These are phyloP conservation scores for Pilophorus perplexus DNA, from an alignment of 2,888 invertebrate genomes.

Conservation along the genomic window DNA sequence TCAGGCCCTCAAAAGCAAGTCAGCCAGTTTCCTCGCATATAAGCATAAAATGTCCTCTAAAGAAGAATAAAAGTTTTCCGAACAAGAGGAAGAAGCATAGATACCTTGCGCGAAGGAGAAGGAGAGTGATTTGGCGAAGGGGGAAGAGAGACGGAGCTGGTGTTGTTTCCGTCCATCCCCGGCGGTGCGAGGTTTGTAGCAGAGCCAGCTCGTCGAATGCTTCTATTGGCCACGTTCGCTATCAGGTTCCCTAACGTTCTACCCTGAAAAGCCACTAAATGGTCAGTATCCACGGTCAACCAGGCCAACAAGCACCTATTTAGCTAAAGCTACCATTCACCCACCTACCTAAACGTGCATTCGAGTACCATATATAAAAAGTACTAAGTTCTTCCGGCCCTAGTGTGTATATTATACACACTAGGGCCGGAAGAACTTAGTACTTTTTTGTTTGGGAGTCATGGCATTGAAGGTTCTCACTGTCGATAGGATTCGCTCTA, in stretches of 20 bases:
- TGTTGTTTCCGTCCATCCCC: constrained; percentile 53
- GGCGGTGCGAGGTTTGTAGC: constrained; percentile 68
- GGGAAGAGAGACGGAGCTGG: constrained; percentile 59
- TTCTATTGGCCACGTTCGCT: constrained; percentile 52
- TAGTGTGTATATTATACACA: neutral
- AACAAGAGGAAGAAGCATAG: neutral
- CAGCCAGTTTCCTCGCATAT: too few relatives aligned
- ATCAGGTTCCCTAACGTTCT: constrained; percentile 52
- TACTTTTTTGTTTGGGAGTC: too few relatives aligned
- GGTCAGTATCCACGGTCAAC: too few relatives aligned
- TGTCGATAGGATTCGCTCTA: too few relatives aligned
- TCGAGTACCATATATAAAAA: neutral
- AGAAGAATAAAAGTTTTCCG: constrained; percentile 4
- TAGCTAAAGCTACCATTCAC: too few relatives aligned
- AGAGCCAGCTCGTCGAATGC: constrained; percentile 68
- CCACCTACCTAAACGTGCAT: too few relatives aligned
- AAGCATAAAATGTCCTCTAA: too few relatives aligned
- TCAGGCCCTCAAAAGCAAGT: too few relatives aligned
- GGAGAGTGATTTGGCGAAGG: constrained; percentile 75
- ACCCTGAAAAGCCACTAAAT: constrained; percentile 17
- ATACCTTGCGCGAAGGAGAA: constrained; percentile 56
- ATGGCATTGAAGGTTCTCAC: too few relatives aligned
- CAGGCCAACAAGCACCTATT: too few relatives aligned
- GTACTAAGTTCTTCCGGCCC: neutral
- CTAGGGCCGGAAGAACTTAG: too few relatives aligned